Conservation (phyloP, 2,113 vertebrate genomes). For the Corvus cornix region DNA sequence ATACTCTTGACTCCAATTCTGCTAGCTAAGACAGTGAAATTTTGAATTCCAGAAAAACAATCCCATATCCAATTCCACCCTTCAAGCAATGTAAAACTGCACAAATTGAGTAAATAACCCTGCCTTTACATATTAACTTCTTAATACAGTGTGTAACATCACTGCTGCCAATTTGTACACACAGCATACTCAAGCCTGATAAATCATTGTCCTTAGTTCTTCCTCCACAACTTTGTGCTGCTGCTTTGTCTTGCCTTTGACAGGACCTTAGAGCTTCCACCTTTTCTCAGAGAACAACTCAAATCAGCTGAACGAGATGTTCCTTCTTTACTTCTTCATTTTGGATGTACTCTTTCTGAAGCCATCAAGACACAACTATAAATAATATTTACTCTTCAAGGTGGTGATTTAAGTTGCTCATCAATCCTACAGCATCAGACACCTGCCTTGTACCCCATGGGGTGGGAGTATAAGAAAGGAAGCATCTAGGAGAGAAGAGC, state of each 20-base stretch:
- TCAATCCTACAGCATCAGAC: background rate
- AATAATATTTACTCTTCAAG: background rate
- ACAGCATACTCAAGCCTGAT: background rate
- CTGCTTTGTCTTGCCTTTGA: background rate
- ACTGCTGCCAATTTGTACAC: background rate
- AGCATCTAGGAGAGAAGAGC: background rate
- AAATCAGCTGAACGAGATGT: background rate
- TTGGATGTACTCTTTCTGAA: background rate
- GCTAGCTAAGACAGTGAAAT: background rate
- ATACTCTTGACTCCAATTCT: background rate
- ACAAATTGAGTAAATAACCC: background rate
- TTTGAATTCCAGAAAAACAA: background rate
- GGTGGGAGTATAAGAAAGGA: background rate
- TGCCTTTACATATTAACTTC: background rate
- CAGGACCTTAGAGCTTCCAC: background rate
- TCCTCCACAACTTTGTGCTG: background rate
- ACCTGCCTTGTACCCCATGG: background rate
- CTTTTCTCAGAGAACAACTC: background rate
- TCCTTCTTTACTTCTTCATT: background rate
- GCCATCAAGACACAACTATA: background rate
- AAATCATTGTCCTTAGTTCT: background rate
- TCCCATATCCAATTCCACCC: background rate
- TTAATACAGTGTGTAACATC: background rate
- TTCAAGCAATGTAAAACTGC: background rate
- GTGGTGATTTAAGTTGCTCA: background rate